These are phyloP conservation scores for Phylloscopus trochiloides DNA, from an alignment of 2,113 vertebrate species.

Conservation along the genomic window DNA sequence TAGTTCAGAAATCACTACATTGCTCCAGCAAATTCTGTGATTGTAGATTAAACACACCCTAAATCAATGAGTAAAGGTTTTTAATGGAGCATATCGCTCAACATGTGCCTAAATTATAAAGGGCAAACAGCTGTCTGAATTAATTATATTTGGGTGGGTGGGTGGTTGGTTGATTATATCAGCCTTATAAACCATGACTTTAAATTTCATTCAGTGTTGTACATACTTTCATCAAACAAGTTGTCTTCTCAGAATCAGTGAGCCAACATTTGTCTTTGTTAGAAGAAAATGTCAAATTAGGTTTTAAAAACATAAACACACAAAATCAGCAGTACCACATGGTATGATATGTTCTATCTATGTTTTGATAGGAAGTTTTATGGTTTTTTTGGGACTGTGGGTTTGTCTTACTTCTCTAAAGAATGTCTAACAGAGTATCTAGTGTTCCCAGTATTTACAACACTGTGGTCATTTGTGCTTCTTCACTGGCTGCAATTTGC, in stretches of 20 bases:
- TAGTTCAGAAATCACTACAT: not conserved
- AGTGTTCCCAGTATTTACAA: not conserved
- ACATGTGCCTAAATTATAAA: not conserved
- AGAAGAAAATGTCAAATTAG: not conserved
- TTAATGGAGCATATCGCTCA: not conserved
- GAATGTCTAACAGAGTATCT: not conserved
- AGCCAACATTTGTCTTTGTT: not conserved
- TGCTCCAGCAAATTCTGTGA: not conserved
- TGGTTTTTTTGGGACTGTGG: not conserved
- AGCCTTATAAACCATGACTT: not conserved
- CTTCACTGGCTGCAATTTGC: not conserved
- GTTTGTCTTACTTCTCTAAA: not conserved
- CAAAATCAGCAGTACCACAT: not conserved
- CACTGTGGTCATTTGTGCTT: not conserved
- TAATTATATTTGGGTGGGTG: not conserved
- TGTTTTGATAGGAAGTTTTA: not conserved
- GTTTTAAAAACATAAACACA: not conserved
- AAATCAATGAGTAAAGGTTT: not conserved
- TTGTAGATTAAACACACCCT: not conserved
- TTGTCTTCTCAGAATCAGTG: not conserved
- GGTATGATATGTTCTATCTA: not conserved
- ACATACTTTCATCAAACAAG: not conserved
- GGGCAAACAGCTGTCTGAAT: not conserved
- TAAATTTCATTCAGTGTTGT: not conserved
- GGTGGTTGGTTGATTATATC: not conserved